Evolutionary conservation across 2,888 invertebrate genomes (phyloP), one percentile per base, ranked within the genome.

Genomic region (Monochamus alternatus): DNA sequence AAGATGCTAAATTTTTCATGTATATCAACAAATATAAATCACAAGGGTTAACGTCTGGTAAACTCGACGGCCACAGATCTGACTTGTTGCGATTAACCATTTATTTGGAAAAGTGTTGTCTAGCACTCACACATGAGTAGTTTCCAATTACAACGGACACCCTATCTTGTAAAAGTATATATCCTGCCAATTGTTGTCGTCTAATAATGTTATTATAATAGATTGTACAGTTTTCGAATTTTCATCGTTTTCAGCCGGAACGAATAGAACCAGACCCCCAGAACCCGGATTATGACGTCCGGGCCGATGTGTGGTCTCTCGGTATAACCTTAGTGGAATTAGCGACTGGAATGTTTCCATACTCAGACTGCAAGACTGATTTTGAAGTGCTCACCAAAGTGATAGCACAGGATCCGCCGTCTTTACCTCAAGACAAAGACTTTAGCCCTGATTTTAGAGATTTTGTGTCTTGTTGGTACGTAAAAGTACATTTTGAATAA

Each of bases 251-350:
- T 31, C 86, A 97, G 97, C 99, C 99, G 68, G 99, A 99, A 91
- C 92, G 99, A 84, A 98, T 99, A 89, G 98, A 98, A 89, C 96
- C 96, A 32, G 95, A 97, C 89, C 98, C 98, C 32, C 93, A 94
- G 77, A 94, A 96, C 87, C 98, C 97, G 71, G 97, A 98, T 90
- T 99, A 99, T 89, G 99, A 99, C 90, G 98, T 99, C 87, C 93
- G 99, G 84, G 99, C 99, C 30, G 99, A 99, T 90, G 99, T 99
- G 68, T 99, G 99, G 99, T 98, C 98, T 81, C 91, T 99, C 82
- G 99, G 99, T 83, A 98, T 97, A 85, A 97, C 97, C 73, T 91
- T 97, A 75, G 97, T 99, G 69, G 99, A 99, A 91, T 91, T 99
- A 85, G 99, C 99, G 63, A 98, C 98, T 12, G 99, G 98, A 70